Percentiles rank a stretch among this genome's conserved stretches.
Evolutionary conservation across 1,140 invertebrate species (phyloP).

Genomic region (Cecropterus lyciades): DNA sequence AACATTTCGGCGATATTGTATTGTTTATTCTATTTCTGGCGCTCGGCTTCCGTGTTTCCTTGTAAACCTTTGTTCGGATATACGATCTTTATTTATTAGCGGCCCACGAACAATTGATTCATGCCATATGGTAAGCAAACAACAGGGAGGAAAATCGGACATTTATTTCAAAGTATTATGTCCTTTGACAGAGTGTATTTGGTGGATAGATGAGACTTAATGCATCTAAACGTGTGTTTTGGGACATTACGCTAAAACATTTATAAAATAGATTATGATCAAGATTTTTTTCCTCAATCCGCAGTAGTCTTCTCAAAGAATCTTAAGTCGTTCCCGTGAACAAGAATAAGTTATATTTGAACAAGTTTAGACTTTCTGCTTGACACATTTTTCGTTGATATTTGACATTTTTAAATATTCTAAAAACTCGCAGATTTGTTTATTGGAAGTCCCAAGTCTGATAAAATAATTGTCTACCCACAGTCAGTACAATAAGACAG

Average conservation of each 20-base stretch:
- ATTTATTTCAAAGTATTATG: background rate
- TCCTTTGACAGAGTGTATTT: background rate
- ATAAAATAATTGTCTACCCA: too few species aligned
- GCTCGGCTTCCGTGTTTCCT: background rate
- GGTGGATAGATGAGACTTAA: background rate
- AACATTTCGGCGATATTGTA: background rate
- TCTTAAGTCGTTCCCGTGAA: too few species aligned
- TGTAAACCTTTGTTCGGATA: constrained; percentile 6
- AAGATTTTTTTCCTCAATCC: too few species aligned
- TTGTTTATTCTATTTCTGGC: background rate
- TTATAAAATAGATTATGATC: too few species aligned
- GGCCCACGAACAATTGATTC: background rate
- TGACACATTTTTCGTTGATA: too few species aligned
- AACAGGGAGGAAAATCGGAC: background rate
- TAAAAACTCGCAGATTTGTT: too few species aligned
- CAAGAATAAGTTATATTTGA: too few species aligned
- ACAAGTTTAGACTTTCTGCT: too few species aligned
- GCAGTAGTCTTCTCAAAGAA: too few species aligned
- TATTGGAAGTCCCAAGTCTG: too few species aligned
- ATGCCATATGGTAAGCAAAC: background rate
- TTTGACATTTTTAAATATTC: too few species aligned
- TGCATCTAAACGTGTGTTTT: background rate
- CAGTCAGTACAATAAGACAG: too few species aligned
- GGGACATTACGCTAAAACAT: background rate
- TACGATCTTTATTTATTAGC: constrained; percentile 3